These are phyloP conservation scores for Zoanthus solanderi DNA, from an alignment of 92 coral and sea anemone species.

Conservation along the genomic window DNA sequence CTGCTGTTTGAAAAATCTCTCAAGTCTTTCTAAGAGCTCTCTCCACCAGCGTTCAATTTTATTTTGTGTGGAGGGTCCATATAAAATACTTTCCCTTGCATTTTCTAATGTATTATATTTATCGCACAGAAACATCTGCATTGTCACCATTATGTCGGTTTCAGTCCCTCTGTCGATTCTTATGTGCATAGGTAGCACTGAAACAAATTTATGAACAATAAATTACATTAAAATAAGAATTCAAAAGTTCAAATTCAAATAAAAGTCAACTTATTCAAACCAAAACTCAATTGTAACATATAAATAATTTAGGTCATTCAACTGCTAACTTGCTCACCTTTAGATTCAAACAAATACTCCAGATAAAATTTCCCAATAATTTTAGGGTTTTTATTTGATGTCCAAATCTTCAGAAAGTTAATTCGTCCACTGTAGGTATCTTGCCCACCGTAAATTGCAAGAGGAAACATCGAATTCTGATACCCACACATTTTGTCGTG, in stretches of 20 bases:
- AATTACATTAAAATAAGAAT: slow-evolving; percentile 11
- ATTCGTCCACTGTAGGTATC: slow-evolving; percentile 35
- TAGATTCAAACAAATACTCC: not conserved
- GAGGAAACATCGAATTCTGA: slow-evolving; percentile 45
- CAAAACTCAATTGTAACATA: not conserved
- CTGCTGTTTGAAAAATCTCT: slow-evolving; percentile 51
- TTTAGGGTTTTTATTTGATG: slow-evolving; percentile 37
- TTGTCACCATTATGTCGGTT: slow-evolving; percentile 49
- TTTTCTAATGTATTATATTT: slow-evolving; percentile 21
- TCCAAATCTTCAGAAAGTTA: slow-evolving; percentile 38
- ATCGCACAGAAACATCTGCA: slow-evolving; percentile 36
- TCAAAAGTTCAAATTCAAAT: slow-evolving; percentile 13
- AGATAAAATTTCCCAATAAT: slow-evolving; percentile 16
- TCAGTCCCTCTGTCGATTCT: slow-evolving; percentile 55
- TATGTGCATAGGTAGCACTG: slow-evolving; percentile 14
- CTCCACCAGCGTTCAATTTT: slow-evolving; percentile 60
- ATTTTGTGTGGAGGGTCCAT: slow-evolving; percentile 50
- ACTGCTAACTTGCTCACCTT: not conserved
- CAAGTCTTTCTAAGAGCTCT: slow-evolving; percentile 50
- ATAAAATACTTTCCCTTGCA: slow-evolving; percentile 38
- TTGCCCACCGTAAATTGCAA: slow-evolving; percentile 39
- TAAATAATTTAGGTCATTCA: not conserved
- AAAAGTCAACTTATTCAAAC: not conserved
- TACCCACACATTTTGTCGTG: slow-evolving; percentile 33
- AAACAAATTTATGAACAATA: not conserved